phyloP scores from a whole-genome alignment of 53 echinoderm and acorn worm genomes.

The Actinopyga echinites region DNA sequence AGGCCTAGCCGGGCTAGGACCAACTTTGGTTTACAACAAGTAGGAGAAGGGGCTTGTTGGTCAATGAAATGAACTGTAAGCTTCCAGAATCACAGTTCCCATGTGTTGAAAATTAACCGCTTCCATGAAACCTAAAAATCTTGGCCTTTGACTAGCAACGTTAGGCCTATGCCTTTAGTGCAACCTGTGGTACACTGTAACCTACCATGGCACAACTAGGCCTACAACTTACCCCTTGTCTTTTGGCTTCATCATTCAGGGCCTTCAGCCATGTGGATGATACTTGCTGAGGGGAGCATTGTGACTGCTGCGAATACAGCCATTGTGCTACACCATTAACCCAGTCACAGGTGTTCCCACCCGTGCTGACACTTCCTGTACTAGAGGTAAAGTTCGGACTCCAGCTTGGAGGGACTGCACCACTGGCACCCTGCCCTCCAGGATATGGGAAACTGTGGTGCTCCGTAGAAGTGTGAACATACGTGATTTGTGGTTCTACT shows the following conservation, averaged over 20 bases:
- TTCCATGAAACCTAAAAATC: too few relatives aligned
- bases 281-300: slow-evolving; percentile 50
- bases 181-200: too few relatives aligned
- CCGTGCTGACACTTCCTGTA: neutral
- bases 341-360: slow-evolving; percentile 49
- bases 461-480: neutral
- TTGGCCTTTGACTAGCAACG: too few relatives aligned
- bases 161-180: too few relatives aligned
- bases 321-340: slow-evolving; percentile 62
- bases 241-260: slow-evolving; percentile 62
- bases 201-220: too few relatives aligned
- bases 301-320: slow-evolving; percentile 58
- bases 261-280: slow-evolving; percentile 63
- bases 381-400: neutral
- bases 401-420: slow-evolving; percentile 9
- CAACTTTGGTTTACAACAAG: too few relatives aligned
- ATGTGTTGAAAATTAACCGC: too few relatives aligned
- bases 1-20: too few relatives aligned
- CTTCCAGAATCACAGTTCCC: too few relatives aligned
- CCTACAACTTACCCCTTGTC: slow-evolving; percentile 58
- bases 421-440: neutral
- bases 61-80: too few relatives aligned
- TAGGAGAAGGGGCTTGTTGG: too few relatives aligned
- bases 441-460: slow-evolving; percentile 16
- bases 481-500: neutral